A percentile compares a stretch with the other conserved stretches of the same genome.
Conservation (phyloP, 1,140 invertebrate species). For the Piezodorus guildinii region DNA sequence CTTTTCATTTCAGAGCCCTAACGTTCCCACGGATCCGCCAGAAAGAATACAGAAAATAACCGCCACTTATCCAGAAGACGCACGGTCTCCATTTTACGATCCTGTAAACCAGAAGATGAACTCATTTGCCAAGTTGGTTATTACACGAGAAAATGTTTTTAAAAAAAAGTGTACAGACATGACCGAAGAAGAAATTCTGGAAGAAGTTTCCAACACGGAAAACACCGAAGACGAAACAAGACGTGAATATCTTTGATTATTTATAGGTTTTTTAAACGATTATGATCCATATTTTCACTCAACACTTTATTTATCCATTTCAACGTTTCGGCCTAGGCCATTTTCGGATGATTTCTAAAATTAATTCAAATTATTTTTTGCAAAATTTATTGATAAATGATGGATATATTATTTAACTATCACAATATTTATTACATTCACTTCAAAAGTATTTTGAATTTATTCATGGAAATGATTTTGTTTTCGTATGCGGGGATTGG, state of each 20-base stretch:
- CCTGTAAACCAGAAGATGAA: conserved; percentile 55
- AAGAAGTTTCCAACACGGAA: conserved; percentile 17
- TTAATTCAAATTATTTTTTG: too few species aligned
- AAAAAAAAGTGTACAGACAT: conserved; percentile 63
- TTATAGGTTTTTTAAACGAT: too few species aligned
- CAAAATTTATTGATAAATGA: too few species aligned
- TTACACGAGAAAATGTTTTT: conserved; percentile 70
- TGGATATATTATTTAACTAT: too few species aligned
- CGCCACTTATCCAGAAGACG: conserved; percentile 66
- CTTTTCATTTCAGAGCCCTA: conserved; percentile 51
- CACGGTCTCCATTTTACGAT: conserved; percentile 84
- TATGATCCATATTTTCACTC: too few species aligned
- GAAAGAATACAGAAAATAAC: conserved; percentile 75
- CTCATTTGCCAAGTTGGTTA: conserved; percentile 45
- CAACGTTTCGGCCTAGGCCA: too few species aligned
- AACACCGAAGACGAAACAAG: conserved; percentile 17
- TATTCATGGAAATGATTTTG: too few species aligned
- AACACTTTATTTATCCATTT: too few species aligned
- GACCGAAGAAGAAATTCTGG: conserved; percentile 31
- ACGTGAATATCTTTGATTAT: conserved; percentile 1
- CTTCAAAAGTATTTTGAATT: background rate
- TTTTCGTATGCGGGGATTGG: background rate
- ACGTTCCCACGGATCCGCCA: conserved; percentile 65
- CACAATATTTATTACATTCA: too few species aligned
- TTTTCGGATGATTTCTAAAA: too few species aligned